Base-by-base conservation (phyloP, 2,888 invertebrate genomes). In the Bugulina stolonifera region DNA sequence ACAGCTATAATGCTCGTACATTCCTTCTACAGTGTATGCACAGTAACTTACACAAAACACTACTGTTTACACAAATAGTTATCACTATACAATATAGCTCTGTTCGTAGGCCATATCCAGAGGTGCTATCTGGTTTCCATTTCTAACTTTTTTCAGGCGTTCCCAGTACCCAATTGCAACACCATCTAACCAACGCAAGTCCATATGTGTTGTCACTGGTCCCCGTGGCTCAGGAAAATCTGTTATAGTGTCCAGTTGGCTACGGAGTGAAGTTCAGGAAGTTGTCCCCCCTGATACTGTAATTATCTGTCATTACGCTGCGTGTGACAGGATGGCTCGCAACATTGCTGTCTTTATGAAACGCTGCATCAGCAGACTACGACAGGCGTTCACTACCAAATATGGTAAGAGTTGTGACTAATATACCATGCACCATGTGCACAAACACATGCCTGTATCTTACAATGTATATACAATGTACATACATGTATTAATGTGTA, bases 201-300 rank as follows among this genome's bases (percentile, higher is more conserved):
- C 80, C 5, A 72, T 82, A 2, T 32, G 81, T 72, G 74, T 80
- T 52, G 64, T 83, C 71, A 75, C 76, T 34, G 81, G 81, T 2
- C 80, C 80, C 69, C 74, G 81, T 54, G 83, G 83, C 1, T 77
- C 77, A 73, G 83, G 83, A 1, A 83, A 83, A 75, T 77, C 82
- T 0, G 73, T 80, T 0, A 57, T 81, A 1, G 75, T 81, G 14
- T 77, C 81, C 27, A 78, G 79, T 74, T 83, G 83, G 83, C 75
- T 81, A 54, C 73, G 76, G 54, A 76, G 77, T 34, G 80, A 81
- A 72, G 73, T 69, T n/a, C 71, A 73, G 3, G 78, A 78, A 5
- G 76, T 78, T 57, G 35, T 71, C 69, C 75, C 76, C 25, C 22
- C 57, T 18, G 64, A 54, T 34, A 69, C 57, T 29, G 78, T 77